Base-by-base conservation (phyloP, 2,888 invertebrate species). In the Tridacna crocea region DNA sequence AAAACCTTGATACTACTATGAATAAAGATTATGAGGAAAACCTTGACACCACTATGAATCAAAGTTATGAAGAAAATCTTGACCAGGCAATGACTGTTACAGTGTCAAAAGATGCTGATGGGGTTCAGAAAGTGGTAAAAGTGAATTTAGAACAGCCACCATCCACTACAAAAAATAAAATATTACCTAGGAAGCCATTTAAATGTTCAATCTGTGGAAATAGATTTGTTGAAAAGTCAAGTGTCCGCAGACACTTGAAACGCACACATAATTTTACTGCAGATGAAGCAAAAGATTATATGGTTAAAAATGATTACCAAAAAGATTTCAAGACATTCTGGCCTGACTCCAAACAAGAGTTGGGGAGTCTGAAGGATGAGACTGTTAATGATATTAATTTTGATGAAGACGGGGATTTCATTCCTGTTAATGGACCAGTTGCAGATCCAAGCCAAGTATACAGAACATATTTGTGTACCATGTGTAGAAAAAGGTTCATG, bases 91-190 rank as follows among this genome's bases (percentile, higher is more conserved):
- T 84, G 26, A 81, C 76, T 79, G 84, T 84, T n/a, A 81, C 81
- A 3, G 70, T 84, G 26, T 79, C 73, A 72, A 84, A 84, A 70
- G 84, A 79, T 26, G 72, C 65, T 13, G 74, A 84, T 73, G 84
- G 84, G 6, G 81, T 84, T 11, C 84, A 84, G 58, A 84, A 84
- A 72, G 84, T 84, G 26, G 77, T 84, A 6, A 81, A 81, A 63
- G 84, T 84, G 0, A 80, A 77, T 73, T 80, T 80, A 26, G 83
- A 83, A 61, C 48, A 46, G 11, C 36, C 47, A n/a, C 48, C 47
- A 46, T 6, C 22, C n/a, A 46, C 36, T 24, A 19, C 6, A 61
- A 27, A 36, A 15, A 26, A 13, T 58, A 12, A 15, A 12, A 17
- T 24, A 19, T 6, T n/a, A 65, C 48, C 65, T 24, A 66, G 68